These are phyloP conservation scores for Ericerus pela DNA, from an alignment of 1,140 invertebrate genomes.

Conservation along the genomic window DNA sequence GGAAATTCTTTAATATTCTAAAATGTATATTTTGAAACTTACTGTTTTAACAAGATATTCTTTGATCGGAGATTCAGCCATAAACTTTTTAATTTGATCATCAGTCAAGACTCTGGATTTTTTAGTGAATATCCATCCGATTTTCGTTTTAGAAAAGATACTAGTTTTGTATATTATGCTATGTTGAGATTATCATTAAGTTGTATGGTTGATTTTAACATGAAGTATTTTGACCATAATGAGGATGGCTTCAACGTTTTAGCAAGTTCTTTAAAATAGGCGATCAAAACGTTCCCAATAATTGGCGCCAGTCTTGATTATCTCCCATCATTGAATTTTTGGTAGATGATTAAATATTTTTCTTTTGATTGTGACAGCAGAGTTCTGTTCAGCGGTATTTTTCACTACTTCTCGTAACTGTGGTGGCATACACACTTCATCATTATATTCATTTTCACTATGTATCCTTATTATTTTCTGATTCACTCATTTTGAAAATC, in stretches of 20 bases:
- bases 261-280: neutral
- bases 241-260: neutral
- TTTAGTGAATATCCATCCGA: neutral
- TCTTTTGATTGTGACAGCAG: neutral
- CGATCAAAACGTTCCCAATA: neutral
- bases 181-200: neutral
- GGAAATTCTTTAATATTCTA: neutral
- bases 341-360: neutral
- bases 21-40: neutral
- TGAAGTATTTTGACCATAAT: neutral
- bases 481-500: no score
- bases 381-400: no score
- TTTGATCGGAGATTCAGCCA: neutral
- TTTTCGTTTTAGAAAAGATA: neutral
- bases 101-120: neutral
- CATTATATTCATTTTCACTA: no score
- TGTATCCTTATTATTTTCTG: no score
- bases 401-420: no score
- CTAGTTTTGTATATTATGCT: neutral
- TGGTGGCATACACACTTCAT: no score
- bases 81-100: neutral
- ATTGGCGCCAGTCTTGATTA: neutral
- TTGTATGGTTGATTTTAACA: neutral
- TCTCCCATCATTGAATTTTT: neutral
- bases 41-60: neutral